Evolutionary conservation across 35 echinoderm and acorn worm species (phyloP).

Genomic region (Ophiothrix spiculata): DNA sequence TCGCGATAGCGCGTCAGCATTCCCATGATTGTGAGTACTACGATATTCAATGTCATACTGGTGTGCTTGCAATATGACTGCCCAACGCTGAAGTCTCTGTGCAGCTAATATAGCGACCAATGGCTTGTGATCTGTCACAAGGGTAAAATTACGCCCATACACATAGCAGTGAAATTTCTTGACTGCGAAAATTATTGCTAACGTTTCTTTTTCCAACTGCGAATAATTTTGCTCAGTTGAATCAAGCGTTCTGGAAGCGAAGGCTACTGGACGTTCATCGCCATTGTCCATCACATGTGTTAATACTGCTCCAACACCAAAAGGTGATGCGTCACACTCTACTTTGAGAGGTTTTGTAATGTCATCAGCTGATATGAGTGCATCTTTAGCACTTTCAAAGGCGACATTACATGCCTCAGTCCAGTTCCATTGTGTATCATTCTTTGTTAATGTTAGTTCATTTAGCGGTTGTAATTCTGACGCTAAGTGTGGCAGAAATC

Average conservation of each 20-base stretch:
- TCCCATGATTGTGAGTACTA: not conserved
- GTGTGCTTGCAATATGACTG: constrained; percentile 31
- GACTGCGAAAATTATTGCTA: constrained; percentile 53
- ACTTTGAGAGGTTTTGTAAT: constrained; percentile 19
- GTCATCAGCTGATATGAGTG: constrained; percentile 37
- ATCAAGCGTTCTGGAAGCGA: constrained; percentile 40
- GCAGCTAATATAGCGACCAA: constrained; percentile 48
- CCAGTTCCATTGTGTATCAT: constrained; percentile 47
- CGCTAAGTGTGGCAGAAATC: constrained; percentile 38
- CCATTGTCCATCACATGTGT: constrained; percentile 46
- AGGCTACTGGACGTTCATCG: constrained; percentile 41
- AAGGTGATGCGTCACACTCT: constrained; percentile 43
- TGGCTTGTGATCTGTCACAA: constrained; percentile 76
- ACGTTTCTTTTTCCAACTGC: constrained; percentile 63
- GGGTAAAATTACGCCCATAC: constrained; percentile 51
- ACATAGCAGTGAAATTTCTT: constrained; percentile 65
- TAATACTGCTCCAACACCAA: constrained; percentile 57
- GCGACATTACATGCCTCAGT: constrained; percentile 41
- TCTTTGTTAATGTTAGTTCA: constrained; percentile 22
- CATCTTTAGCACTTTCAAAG: constrained; percentile 32
- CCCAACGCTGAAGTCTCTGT: constrained; percentile 39
- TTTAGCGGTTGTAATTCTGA: constrained; percentile 48
- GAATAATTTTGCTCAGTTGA: constrained; percentile 64
- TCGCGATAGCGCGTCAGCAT: constrained; percentile 43
- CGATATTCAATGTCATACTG: constrained; percentile 27